Base-by-base conservation (phyloP, 2,113 vertebrate species). In the Ranitomeya imitator region DNA sequence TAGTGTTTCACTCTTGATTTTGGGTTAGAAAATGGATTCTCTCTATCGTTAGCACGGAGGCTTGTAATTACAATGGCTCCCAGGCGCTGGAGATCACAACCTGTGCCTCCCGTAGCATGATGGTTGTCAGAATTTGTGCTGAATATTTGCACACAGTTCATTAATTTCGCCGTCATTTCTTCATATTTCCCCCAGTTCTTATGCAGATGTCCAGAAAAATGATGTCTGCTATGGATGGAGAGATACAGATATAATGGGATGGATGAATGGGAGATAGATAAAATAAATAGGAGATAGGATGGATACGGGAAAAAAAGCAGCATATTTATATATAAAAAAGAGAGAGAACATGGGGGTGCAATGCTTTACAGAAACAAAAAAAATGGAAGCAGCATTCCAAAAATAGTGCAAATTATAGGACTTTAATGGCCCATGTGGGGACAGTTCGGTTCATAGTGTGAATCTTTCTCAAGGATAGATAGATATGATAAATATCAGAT, bases 21-120 rank as follows among this genome's bases (percentile, higher is more conserved):
- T 87, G 78, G 63, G 78, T 78, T 78, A 37, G 23, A 87, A 87
- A 81, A 60, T 71, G 86, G 67, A 82, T 57, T 26, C 76, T 71
- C 52, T 69, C 11, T 71, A 71, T 71, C 65, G 67, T 18, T 19
- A 82, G 45, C 26, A 59, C 54, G 16, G 67, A 57, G 67, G 79
- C 63, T n/a, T 71, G 26, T 60, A 73, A 81, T 87, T 87, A 73
- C 21, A 82, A 81, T 88, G 26, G 79, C 78, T 73, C 52, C 51
- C 31, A 60, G 63, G n/a, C n/a, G 9, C 63, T 71, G 21, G 54
- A 57, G 67, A 31, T 74, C 57, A 16, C 16, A 86, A 86, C 85
- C 85, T 63, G 71, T 71, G 65, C 13, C n/a, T 14, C 21, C 37
- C 45, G 15, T 69, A 54, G 61, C 45, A 55, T 81, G 57, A 59